Conservation (phyloP, 64 coral and sea anemone species). For the Platygyra sinensis region DNA sequence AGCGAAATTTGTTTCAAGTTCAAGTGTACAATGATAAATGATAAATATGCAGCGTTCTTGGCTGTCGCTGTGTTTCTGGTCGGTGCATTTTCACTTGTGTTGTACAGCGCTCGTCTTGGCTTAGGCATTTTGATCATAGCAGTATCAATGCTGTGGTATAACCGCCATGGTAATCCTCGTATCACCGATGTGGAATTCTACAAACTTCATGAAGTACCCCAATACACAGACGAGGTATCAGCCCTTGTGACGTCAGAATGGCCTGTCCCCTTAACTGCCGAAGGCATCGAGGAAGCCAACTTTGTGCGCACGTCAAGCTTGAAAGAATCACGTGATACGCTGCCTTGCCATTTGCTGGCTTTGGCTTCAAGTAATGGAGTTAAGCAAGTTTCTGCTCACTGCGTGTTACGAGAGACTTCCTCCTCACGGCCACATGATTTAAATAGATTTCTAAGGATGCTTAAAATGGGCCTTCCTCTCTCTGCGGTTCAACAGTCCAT, state of each 20-base stretch:
- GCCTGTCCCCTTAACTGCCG: slow-evolving; percentile 41
- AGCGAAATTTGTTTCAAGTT: background rate
- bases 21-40: background rate
- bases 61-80: background rate
- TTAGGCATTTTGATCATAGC: slow-evolving; percentile 22
- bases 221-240: slow-evolving; percentile 30
- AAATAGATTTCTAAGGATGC: slow-evolving; percentile 51
- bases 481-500: slow-evolving; percentile 30
- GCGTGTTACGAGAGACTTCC: background rate
- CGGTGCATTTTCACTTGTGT: background rate
- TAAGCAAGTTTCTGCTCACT: slow-evolving; percentile 46
- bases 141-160: background rate
- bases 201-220: slow-evolving; percentile 41
- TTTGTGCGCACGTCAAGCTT: slow-evolving; percentile 64
- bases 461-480: slow-evolving; percentile 54
- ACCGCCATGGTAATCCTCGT: background rate
- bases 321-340: slow-evolving; percentile 54
- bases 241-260: slow-evolving; percentile 51
- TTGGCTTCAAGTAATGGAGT: background rate
- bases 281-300: slow-evolving; percentile 55
- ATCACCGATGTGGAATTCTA: slow-evolving; percentile 19
- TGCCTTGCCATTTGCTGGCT: slow-evolving; percentile 77
- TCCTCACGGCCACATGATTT: background rate
- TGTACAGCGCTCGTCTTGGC: background rate
- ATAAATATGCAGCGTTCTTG: background rate